Base-by-base conservation (phyloP, 2,113 vertebrate genomes). In the Engraulis encrasicolus region DNA sequence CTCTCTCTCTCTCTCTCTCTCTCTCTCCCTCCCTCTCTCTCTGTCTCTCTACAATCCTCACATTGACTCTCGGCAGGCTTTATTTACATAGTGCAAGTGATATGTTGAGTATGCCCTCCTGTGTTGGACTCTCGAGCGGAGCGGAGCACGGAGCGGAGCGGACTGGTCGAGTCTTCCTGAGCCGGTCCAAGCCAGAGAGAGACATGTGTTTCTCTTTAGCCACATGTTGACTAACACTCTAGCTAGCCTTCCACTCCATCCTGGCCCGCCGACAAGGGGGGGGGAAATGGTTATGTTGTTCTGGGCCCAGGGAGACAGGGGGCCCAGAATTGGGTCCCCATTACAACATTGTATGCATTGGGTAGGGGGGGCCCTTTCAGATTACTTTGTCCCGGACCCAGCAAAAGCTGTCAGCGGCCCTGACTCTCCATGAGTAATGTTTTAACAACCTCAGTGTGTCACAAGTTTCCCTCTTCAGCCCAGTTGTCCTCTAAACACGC, bases 141-240 rank as follows among this genome's bases (percentile, higher is more conserved):
- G n/a, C n/a, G n/a, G n/a, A n/a, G n/a, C n/a, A n/a, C n/a, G n/a
- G n/a, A n/a, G n/a, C n/a, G n/a, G n/a, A n/a, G n/a, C n/a, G n/a
- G n/a, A n/a, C n/a, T n/a, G n/a, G n/a, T n/a, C 14, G 36, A 1
- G 80, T 74, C 48, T 74, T 11, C 15, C 74, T 83, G 85, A 85
- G 86, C 87, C 90, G 89, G 91, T 78, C 83, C 87, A 37, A n/a
- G n/a, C n/a, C n/a, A n/a, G n/a, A n/a, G n/a, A n/a, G 11, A 58
- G 82, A 88, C 91, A 94, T 90, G 90, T 94, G 93, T 89, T 81
- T 92, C 45, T 91, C 86, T 81, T 93, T 92, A 93, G 84, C 71
- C 81, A 82, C 86, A 14, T 84, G 87, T 89, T 90, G 89, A 88
- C 89, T 90, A 89, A 83, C 84, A 81, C 87, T 79, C 31, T 6